Base-by-base conservation (phyloP, 2,888 invertebrate genomes). In the Melanophora roralis region DNA sequence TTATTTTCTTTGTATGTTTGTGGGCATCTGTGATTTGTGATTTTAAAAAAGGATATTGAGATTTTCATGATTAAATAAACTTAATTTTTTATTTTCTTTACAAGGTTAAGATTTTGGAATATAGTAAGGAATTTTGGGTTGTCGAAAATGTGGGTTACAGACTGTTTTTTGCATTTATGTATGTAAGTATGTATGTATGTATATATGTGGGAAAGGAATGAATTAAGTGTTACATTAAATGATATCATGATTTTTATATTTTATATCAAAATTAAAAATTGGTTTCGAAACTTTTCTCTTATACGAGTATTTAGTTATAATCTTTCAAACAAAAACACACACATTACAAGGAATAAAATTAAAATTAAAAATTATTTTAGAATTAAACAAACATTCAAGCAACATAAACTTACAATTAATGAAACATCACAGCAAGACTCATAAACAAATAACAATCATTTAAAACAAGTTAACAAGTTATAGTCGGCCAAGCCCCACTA, bases 221-320 rank as follows among this genome's bases (percentile, higher is more conserved):
- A 43, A 4, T 55, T 19, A 36, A 23, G 14, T 71, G 59, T 71
- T 59, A 77, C 57, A 64, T 64, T 49, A 5, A 64, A 34, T 64
- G 59, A 38, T 2, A 21, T 51, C 43, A 51, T 75, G 38, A 67
- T 62, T 71, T 71, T 53, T 73, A 72, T 62, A 62, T 49, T 69
- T 76, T 69, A 68, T 55, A 75, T 60, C 16, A 1, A 68, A 71
- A 69, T 64, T 74, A 71, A 16, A 40, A 74, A 36, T 72, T 65
- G 23, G 2, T 23, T 36, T 57, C 69, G 23, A 27, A 12, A 69
- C 62, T 16, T 78, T 27, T 51, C n/a, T 65, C 47, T 73, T 68
- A 80, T 80, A 80, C 80, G 80, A 64, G 80, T 80, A 80, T 80
- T 80, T 80, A 76, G 80, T 80, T 80, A 80, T 80, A 76, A 80